Conservation (phyloP, 2,888 invertebrate species). For the Dynastes hyllus region DNA sequence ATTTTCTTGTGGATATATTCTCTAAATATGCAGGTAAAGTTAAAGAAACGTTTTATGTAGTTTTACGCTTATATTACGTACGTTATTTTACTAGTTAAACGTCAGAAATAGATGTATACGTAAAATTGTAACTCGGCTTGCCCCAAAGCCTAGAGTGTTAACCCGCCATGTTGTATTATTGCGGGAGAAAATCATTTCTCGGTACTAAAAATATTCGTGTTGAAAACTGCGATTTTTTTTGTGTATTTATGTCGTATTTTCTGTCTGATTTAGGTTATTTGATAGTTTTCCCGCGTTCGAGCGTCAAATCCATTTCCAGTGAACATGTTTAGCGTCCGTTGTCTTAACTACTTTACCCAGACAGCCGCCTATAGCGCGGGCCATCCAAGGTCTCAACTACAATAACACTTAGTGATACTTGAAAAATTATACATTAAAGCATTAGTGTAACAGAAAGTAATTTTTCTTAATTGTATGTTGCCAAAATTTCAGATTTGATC, state of each 20-base stretch:
- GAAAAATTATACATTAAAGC: conserved; percentile 28
- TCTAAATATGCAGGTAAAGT: conserved; percentile 71
- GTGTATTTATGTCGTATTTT: conserved; percentile 71
- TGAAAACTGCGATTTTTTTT: conserved; percentile 60
- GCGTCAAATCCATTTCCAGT: conserved; percentile 68
- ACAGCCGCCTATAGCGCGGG: conserved; percentile 60
- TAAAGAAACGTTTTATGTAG: conserved; percentile 25
- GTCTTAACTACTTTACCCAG: conserved; percentile 62
- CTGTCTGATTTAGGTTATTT: conserved; percentile 70
- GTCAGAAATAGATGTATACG: conserved; percentile 55
- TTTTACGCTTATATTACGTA: conserved; percentile 10
- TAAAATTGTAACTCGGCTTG: conserved; percentile 67
- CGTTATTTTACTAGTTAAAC: conserved; percentile 51
- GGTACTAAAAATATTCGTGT: conserved; percentile 57
- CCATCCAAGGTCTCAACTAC: conserved; percentile 62
- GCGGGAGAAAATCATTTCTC: conserved; percentile 70
- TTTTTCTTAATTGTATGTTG: conserved; percentile 30
- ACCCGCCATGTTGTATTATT: conserved; percentile 82
- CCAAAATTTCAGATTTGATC: not conserved
- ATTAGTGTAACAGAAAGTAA: conserved; percentile 16
- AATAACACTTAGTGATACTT: conserved; percentile 49
- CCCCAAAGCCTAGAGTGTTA: conserved; percentile 71
- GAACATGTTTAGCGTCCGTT: conserved; percentile 67
- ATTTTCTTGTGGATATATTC: conserved; percentile 71
- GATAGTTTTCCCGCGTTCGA: conserved; percentile 72